Base-by-base conservation (phyloP, 2,888 invertebrate species). In the Drosophila algonquin region DNA sequence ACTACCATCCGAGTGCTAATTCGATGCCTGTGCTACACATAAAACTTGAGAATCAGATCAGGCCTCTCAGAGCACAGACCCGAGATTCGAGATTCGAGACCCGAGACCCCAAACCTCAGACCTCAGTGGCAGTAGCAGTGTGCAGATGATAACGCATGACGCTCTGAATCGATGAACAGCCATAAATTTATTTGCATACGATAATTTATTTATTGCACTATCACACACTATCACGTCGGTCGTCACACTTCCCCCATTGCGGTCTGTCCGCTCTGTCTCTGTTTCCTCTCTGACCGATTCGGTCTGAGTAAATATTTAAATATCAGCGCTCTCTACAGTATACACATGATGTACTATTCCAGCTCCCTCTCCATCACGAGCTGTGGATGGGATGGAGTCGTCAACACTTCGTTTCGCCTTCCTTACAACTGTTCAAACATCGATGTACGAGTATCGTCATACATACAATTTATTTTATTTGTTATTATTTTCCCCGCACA, bases 341-440 rank as follows among this genome's bases (percentile, higher is more conserved):
- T 24, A 24, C 24, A 24, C 0, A 5, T 24, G 24, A 24, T 24
- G 24, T 5, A 24, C 51, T 48, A 44, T 14, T 48, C 52, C 58
- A 48, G 56, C 44, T 40, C 56, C 48, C 7, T 55, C 61, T 18
- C 16, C 52, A 24, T 51, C 40, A 54, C 35, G 53, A 54, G 30
- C 35, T 12, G 21, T 14, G 27, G 21, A 14, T 32, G 46, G 57
- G 32, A 16, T 32, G 46, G 57, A 56, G 56, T 62, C 71, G 58
- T 58, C 57, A 71, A 51, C 71, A 72, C 63, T 54, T 35, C 44
- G 27, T 40, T 65, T 71, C 58, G 67, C 70, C 83, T 87, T 80
- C 83, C 83, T 75, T 73, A 79, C 87, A 87, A 77, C 87, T 87
- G 87, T 87, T 70, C 71, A 87, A 89, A 87, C 59, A 87, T 50